Evolutionary conservation across 2,113 vertebrate species (phyloP), one percentile per base, ranked within the genome.

Genomic region (Callopanchax toddi): DNA sequence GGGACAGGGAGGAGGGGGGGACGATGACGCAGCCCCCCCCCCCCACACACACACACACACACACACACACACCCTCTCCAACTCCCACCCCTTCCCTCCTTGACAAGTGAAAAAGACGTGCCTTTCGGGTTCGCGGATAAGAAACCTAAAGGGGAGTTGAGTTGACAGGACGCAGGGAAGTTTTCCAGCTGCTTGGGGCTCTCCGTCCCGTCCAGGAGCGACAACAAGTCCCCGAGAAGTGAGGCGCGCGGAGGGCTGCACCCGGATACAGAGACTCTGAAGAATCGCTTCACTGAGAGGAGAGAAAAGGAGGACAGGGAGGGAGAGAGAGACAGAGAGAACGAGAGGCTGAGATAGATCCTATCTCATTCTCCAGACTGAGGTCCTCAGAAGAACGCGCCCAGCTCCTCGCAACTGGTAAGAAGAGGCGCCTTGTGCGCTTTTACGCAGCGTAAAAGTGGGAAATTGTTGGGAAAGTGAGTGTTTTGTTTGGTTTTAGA

Each of bases 51-150:
- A 17, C 63, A 34, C 61, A 40, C 8, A 25, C 34, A 64, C 40
- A 18, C 55, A 8, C 29, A 32, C 29, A 6, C 54, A 29, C 2
- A 17, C 16, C 22, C 0, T 29, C 51, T 15, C 61, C 59, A 20
- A 5, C 16, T 0, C 58, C 44, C 48, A 18, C 20, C 51, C 43
- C 18, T 36, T 23, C 17, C 74, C 72, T 69, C 65, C 73, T 93
- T 93, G 94, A 92, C 93, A 87, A 89, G 85, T 91, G 92, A 93
- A 93, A 93, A 93, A 89, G 91, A 92, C 93, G 94, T 91, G 88
- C 87, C 91, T 92, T 89, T 91, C 87, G 88, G 89, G 91, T 92
- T 91, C 93, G 93, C 92, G 93, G 92, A 96, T 96, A 94, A 97
- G 96, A 96, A 94, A 82, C 94, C 87, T n/a, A 86, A 89, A 90